phyloP scores from a whole-genome alignment of 2,888 invertebrate species.

The Rhamphomyia laevipes region DNA sequence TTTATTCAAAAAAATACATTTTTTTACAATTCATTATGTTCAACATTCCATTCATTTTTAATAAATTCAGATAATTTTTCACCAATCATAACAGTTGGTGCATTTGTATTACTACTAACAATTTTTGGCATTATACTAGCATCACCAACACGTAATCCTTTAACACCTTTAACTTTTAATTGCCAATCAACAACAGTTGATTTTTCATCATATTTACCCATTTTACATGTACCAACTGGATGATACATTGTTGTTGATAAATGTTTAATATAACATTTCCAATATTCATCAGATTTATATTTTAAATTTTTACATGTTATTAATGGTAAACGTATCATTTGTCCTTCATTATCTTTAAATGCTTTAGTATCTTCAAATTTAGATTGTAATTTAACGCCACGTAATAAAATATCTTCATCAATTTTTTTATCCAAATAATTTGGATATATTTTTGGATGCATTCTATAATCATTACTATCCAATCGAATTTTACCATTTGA shows the following conservation, averaged over 20 bases:
- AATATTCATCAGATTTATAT: constrained; percentile 39
- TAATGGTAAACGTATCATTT: constrained; percentile 21
- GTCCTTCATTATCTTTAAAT: constrained; percentile 30
- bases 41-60: constrained; percentile 21
- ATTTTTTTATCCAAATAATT: constrained; percentile 51
- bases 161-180: constrained; percentile 50
- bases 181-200: constrained; percentile 55
- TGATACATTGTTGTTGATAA: constrained; percentile 56
- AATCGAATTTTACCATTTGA: constrained; percentile 44
- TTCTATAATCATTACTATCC: constrained; percentile 40
- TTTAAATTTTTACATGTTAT: constrained; percentile 23
- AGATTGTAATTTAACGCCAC: constrained; percentile 37
- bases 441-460: constrained; percentile 50
- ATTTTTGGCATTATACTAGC: constrained; percentile 69
- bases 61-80: constrained; percentile 61
- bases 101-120: constrained; percentile 71
- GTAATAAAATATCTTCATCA: constrained; percentile 43
- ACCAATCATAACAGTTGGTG: constrained; percentile 74
- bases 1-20: not conserved
- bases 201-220: constrained; percentile 50
- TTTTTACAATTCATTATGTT: not conserved
- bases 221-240: constrained; percentile 56
- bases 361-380: constrained; percentile 34
- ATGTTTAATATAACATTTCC: constrained; percentile 56
- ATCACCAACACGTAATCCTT: constrained; percentile 55